phyloP scores from a whole-genome alignment of 2,113 vertebrate genomes.

The Grus americana region DNA sequence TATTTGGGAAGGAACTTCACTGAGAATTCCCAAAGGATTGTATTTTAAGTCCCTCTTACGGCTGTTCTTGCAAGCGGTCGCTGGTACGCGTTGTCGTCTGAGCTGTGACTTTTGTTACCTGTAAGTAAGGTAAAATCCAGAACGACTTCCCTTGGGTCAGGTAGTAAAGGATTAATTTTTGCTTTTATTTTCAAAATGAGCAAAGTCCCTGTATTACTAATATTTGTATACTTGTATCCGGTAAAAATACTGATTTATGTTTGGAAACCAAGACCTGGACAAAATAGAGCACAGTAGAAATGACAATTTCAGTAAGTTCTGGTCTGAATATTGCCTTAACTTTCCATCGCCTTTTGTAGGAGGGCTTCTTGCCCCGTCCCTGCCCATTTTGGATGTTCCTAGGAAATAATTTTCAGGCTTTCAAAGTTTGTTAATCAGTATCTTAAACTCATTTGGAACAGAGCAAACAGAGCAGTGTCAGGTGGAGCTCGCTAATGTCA shows the following conservation, averaged over 20 bases:
- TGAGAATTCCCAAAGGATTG: background rate
- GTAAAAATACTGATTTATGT: background rate
- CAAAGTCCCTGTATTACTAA: background rate
- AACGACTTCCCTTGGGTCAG: background rate
- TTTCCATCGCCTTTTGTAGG: background rate
- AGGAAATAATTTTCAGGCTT: background rate
- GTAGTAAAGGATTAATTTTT: background rate
- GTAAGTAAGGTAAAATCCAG: background rate
- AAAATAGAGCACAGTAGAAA: background rate
- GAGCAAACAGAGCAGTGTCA: conserved; percentile 19
- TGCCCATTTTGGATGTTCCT: background rate
- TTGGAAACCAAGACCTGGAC: background rate
- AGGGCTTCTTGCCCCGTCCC: background rate
- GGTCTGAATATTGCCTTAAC: background rate
- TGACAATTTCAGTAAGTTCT: background rate
- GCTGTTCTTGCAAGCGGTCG: background rate
- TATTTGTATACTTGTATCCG: background rate
- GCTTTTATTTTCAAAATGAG: background rate
- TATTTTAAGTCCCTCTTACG: background rate
- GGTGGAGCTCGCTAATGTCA: background rate
- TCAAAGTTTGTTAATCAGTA: background rate
- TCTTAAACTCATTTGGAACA: conserved; percentile 1
- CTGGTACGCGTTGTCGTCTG: background rate
- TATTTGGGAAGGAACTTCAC: background rate
- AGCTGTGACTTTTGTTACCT: background rate